Evolutionary conservation across 2,888 invertebrate genomes (phyloP).

Genomic region (Chirona hameri): DNA sequence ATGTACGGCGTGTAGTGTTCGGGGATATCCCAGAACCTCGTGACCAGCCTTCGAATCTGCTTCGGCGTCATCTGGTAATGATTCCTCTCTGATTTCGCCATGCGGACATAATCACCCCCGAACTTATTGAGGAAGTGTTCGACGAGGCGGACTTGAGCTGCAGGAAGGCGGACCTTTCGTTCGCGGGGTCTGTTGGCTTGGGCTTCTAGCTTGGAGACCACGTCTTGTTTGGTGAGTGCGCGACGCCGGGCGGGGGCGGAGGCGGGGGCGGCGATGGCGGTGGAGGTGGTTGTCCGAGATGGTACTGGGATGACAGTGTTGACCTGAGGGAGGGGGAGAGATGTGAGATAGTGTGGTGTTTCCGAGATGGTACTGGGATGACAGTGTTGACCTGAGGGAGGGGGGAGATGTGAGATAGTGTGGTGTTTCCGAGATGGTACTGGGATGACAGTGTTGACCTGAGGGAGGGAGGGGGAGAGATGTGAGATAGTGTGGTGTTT

Average conservation of each 20-base stretch:
- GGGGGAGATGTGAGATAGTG: too few relatives aligned
- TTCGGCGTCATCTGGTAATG: conserved; percentile 22
- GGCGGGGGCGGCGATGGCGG: neutral
- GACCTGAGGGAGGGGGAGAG: neutral
- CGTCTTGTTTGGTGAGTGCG: too few relatives aligned
- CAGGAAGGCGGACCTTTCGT: conserved; percentile 34
- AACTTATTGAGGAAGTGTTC: conserved; percentile 33
- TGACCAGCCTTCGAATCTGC: neutral
- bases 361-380: neutral
- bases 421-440: neutral
- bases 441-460: neutral
- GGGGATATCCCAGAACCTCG: conserved; percentile 13
- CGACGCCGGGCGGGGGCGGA: neutral
- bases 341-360: too few relatives aligned
- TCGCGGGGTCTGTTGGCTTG: conserved; percentile 33
- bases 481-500: too few relatives aligned
- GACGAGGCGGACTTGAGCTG: conserved; percentile 34
- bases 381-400: neutral
- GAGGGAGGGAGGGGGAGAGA: neutral
- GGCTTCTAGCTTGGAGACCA: neutral
- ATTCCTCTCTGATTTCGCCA: neutral
- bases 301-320: neutral
- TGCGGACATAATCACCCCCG: neutral
- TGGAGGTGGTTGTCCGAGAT: neutral
- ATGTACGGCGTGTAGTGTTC: conserved; percentile 13